Evolutionary conservation across 1,140 invertebrate genomes (phyloP).

Genomic region (silkworm (Bombyx mori)): DNA sequence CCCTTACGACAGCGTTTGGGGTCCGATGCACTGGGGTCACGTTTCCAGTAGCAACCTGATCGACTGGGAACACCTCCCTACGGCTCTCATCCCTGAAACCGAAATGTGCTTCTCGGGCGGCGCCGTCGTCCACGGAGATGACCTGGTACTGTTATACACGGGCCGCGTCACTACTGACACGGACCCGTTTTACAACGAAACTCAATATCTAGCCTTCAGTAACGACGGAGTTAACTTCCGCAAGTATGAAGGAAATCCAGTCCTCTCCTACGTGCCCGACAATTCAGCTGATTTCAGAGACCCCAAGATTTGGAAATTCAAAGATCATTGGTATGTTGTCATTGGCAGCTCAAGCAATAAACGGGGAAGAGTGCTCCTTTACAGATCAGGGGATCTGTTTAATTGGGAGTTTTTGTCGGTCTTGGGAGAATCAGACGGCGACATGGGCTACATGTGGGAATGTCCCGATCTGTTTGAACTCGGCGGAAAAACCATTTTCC

Average conservation of each 20-base stretch:
- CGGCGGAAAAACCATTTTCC: constrained; percentile 49
- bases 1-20: constrained; percentile 49
- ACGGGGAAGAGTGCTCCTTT: constrained; percentile 49
- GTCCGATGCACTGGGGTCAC: constrained; percentile 65
- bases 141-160: constrained; percentile 54
- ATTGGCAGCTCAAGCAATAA: constrained; percentile 50
- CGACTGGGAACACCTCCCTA: constrained; percentile 52
- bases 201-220: constrained; percentile 54
- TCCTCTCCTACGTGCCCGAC: constrained; percentile 39
- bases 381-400: constrained; percentile 48
- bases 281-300: constrained; percentile 58
- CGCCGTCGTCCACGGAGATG: constrained; percentile 39
- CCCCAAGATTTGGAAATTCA: constrained; percentile 59
- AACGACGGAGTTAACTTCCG: constrained; percentile 50
- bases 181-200: constrained; percentile 43
- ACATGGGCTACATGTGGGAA: constrained; percentile 62
- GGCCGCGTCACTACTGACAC: constrained; percentile 28
- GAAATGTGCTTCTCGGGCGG: constrained; percentile 63
- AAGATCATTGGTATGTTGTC: constrained; percentile 54
- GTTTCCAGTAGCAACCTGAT: constrained; percentile 48
- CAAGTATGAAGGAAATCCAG: constrained; percentile 55
- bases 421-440: constrained; percentile 44
- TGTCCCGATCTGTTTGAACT: constrained; percentile 63
- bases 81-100: constrained; percentile 54
- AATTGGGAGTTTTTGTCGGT: constrained; percentile 56